Conservation (phyloP, 64 coral and sea anemone genomes). For the Porites australiensis region DNA sequence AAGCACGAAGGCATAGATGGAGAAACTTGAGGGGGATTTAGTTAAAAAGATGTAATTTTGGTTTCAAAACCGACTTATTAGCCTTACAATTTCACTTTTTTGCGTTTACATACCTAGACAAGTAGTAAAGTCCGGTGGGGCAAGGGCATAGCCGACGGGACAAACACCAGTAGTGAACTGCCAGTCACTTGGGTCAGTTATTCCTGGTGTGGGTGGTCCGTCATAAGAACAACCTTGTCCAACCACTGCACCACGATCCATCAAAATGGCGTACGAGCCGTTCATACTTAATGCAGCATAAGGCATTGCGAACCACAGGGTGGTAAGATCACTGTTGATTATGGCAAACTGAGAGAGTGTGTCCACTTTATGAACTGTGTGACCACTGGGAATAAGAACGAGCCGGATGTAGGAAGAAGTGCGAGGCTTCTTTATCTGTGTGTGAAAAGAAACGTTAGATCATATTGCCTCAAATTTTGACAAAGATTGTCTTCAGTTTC, state of each 20-base stretch:
- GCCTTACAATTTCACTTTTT: too few relatives aligned
- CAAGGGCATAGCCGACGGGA: not conserved
- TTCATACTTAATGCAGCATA: slow-evolving; percentile 21
- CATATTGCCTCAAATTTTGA: too few relatives aligned
- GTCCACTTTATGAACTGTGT: not conserved
- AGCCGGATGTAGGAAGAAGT: not conserved
- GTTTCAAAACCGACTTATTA: too few relatives aligned
- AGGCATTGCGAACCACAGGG: not conserved
- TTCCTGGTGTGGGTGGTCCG: slow-evolving; percentile 18
- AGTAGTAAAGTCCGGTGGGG: not conserved
- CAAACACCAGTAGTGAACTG: not conserved
- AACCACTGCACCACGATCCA: slow-evolving; percentile 20
- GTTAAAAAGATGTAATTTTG: too few relatives aligned
- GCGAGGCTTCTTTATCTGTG: not conserved
- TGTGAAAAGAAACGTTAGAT: too few relatives aligned
- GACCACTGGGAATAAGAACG: not conserved
- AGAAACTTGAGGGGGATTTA: too few relatives aligned
- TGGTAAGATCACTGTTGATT: not conserved
- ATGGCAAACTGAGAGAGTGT: not conserved
- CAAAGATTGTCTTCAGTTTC: too few relatives aligned
- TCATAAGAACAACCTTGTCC: slow-evolving; percentile 9
- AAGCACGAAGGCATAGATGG: too few relatives aligned
- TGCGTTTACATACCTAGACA: not conserved
- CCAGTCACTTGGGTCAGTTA: not conserved
- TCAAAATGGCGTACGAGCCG: slow-evolving; percentile 11